Evolutionary conservation across 2,113 vertebrate species (phyloP).

Genomic region (Toxotes jaculatrix): DNA sequence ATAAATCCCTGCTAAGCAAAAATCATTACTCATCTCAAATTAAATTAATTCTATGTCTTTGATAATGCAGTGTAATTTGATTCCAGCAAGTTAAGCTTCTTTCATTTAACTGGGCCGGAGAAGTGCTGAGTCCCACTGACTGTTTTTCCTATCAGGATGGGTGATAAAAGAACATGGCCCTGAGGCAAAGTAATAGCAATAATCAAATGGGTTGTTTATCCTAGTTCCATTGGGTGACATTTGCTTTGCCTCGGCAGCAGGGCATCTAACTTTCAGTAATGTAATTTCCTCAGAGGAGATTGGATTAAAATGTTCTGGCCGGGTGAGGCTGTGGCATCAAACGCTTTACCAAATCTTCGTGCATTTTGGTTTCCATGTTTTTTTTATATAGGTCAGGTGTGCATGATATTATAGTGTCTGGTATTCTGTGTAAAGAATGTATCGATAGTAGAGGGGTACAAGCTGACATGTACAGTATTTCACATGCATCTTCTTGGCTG

Average conservation of each 20-base stretch:
- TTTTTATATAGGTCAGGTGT: constrained; percentile 27
- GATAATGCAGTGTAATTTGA: constrained; percentile 63
- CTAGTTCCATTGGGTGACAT: constrained; percentile 66
- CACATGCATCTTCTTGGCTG: not conserved
- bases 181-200: constrained; percentile 62
- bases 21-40: constrained; percentile 60
- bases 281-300: constrained; percentile 71
- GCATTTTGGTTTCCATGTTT: constrained; percentile 3
- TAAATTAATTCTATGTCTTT: constrained; percentile 59
- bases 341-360: constrained; percentile 12
- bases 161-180: constrained; percentile 62
- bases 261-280: constrained; percentile 72
- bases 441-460: not conserved
- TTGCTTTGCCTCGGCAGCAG: constrained; percentile 60
- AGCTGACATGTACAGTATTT: not conserved
- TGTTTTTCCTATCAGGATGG: constrained; percentile 45
- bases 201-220: constrained; percentile 77
- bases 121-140: constrained; percentile 55
- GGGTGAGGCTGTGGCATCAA: constrained; percentile 50
- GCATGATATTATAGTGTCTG: not conserved
- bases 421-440: not conserved
- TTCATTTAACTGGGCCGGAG: constrained; percentile 28
- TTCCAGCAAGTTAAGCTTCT: constrained; percentile 53
- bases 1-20: constrained; percentile 49
- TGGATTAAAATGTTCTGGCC: constrained; percentile 67